A percentile compares a stretch with the other conserved stretches of the same genome.
Evolutionary conservation across 2,113 vertebrate species (phyloP).

Genomic region (Corythoichthys haematopterus): DNA sequence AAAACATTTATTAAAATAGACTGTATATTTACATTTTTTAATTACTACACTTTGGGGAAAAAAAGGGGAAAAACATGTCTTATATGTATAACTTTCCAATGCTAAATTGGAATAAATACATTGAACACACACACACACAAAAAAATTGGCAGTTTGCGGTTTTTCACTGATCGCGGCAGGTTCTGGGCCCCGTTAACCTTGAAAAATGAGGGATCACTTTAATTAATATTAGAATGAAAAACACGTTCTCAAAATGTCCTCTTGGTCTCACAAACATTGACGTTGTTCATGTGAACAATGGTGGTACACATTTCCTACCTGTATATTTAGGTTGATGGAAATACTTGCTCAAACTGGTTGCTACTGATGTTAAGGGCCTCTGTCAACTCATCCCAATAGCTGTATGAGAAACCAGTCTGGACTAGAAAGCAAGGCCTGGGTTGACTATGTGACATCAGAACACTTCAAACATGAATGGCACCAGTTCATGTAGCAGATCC

Average conservation of each 20-base stretch:
- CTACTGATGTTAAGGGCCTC: conserved; percentile 51
- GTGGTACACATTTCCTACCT: background rate
- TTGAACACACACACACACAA: no score
- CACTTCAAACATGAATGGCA: conserved; percentile 18
- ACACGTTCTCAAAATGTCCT: background rate
- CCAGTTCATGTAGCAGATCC: background rate
- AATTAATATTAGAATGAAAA: no score
- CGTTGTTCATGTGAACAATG: conserved; percentile 29
- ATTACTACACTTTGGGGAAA: no score
- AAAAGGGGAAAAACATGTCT: no score
- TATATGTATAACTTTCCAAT: no score
- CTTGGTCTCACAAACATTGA: background rate
- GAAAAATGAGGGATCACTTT: no score
- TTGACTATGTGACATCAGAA: conserved; percentile 45
- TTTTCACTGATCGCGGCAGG: no score
- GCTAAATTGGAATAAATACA: no score
- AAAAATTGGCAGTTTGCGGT: no score
- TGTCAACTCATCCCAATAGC: conserved; percentile 44
- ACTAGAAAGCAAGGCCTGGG: conserved; percentile 46
- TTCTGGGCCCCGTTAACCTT: no score
- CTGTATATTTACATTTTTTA: no score
- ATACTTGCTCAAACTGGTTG: conserved; percentile 36
- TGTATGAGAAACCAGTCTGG: conserved; percentile 51
- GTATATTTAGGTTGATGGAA: conserved; percentile 13
- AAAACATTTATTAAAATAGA: no score